Conservation (phyloP, 1,140 invertebrate genomes). For the Apocrypta bakeri region DNA sequence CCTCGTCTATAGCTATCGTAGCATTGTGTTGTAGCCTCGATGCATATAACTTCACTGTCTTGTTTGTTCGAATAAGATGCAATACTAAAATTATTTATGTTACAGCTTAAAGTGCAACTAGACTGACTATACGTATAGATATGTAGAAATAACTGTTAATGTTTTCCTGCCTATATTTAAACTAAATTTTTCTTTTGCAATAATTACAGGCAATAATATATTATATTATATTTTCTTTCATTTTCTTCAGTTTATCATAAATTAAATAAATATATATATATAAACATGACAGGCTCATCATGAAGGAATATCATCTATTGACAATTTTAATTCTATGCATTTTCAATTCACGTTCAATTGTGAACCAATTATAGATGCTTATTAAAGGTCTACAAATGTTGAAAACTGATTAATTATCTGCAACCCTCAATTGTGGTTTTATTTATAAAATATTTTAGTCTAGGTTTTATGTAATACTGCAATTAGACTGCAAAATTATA, state of each 20-base stretch:
- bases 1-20: too few species aligned
- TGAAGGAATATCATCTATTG: neutral
- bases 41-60: neutral
- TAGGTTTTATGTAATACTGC: neutral
- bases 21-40: neutral
- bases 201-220: neutral
- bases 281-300: too few species aligned
- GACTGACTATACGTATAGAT: neutral
- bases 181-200: neutral
- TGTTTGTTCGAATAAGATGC: too few species aligned
- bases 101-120: neutral
- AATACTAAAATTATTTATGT: neutral
- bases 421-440: neutral
- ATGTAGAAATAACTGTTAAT: too few species aligned
- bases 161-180: neutral
- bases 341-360: neutral
- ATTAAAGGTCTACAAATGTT: slow-evolving; percentile 4
- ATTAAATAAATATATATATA: neutral
- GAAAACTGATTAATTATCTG: neutral
- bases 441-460: neutral
- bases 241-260: too few species aligned
- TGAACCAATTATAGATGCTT: neutral
- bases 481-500: neutral
- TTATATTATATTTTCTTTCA: neutral
- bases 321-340: neutral